Conservation (phyloP, 2,888 invertebrate species). For the Scelioninae gen. 1 region DNA sequence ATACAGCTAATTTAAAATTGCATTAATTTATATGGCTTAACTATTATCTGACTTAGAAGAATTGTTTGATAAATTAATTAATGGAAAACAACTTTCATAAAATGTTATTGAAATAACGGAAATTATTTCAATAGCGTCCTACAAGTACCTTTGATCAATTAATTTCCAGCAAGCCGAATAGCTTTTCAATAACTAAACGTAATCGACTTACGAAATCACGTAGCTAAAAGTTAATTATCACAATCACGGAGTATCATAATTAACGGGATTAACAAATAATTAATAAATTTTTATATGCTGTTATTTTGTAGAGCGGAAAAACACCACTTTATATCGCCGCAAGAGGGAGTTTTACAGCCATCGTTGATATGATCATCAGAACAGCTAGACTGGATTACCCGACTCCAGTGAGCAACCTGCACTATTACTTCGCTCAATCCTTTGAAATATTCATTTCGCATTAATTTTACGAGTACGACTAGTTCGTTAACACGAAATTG, state of each 20-base stretch:
- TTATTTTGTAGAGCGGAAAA: slow-evolving; percentile 86
- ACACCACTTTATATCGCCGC: slow-evolving; percentile 92
- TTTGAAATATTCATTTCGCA: slow-evolving; percentile 41
- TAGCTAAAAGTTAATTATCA: background rate
- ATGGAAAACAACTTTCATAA: no score
- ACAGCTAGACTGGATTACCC: slow-evolving; percentile 89
- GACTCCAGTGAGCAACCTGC: slow-evolving; percentile 85
- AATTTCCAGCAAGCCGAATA: background rate
- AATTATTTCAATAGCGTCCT: background rate
- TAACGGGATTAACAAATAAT: background rate
- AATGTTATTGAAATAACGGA: background rate
- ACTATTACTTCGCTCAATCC: slow-evolving; percentile 33
- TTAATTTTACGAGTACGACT: slow-evolving; percentile 29
- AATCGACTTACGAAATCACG: slow-evolving; percentile 1
- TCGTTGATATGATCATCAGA: slow-evolving; percentile 92
- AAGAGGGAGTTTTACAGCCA: slow-evolving; percentile 92
- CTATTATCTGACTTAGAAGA: no score
- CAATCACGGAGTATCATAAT: background rate
- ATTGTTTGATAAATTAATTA: no score
- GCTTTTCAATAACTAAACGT: background rate
- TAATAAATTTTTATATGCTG: slow-evolving; percentile 19
- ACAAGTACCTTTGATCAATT: background rate
- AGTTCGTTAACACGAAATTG: slow-evolving; percentile 40
- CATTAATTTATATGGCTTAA: no score
- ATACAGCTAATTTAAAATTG: no score